Evolutionary conservation across 2,888 invertebrate genomes (phyloP).

Genomic region (Scelioninae gen. 1): DNA sequence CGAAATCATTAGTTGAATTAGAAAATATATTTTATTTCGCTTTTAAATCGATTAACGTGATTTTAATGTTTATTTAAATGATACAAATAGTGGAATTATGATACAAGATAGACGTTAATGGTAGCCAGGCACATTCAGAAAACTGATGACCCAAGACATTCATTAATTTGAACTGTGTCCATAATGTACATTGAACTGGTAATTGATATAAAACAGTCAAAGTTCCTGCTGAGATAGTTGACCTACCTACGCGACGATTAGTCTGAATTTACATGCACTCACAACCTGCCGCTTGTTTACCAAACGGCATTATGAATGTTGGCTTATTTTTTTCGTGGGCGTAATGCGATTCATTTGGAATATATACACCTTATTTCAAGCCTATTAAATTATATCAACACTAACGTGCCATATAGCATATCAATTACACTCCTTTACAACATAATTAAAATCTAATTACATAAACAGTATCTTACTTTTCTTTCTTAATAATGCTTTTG

Average conservation of each 20-base stretch:
- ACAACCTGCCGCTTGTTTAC: slow-evolving; percentile 65
- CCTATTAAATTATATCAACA: slow-evolving; percentile 56
- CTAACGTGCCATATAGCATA: slow-evolving; percentile 19
- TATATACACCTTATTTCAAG: slow-evolving; percentile 50
- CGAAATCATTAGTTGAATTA: slow-evolving; percentile 14
- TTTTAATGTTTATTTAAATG: slow-evolving; percentile 9
- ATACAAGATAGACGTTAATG: neutral
- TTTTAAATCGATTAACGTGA: neutral
- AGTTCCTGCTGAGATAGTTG: slow-evolving; percentile 55
- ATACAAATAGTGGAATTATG: neutral
- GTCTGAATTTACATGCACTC: slow-evolving; percentile 57
- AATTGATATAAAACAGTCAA: slow-evolving; percentile 52
- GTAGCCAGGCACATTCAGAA: slow-evolving; percentile 5
- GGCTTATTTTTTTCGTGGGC: slow-evolving; percentile 53
- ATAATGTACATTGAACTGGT: slow-evolving; percentile 25
- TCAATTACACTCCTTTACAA: slow-evolving; percentile 40
- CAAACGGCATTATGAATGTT: slow-evolving; percentile 30
- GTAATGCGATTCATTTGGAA: slow-evolving; percentile 57
- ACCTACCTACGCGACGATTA: slow-evolving; percentile 65
- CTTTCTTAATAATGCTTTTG: too few species aligned
- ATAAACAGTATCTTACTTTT: too few species aligned
- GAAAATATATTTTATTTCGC: slow-evolving; percentile 12
- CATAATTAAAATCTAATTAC: slow-evolving; percentile 34
- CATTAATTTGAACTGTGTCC: slow-evolving; percentile 40
- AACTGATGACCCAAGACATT: slow-evolving; percentile 25